phyloP scores from a whole-genome alignment of 2,797 vertebrate species.

The Scleropages formosus region DNA sequence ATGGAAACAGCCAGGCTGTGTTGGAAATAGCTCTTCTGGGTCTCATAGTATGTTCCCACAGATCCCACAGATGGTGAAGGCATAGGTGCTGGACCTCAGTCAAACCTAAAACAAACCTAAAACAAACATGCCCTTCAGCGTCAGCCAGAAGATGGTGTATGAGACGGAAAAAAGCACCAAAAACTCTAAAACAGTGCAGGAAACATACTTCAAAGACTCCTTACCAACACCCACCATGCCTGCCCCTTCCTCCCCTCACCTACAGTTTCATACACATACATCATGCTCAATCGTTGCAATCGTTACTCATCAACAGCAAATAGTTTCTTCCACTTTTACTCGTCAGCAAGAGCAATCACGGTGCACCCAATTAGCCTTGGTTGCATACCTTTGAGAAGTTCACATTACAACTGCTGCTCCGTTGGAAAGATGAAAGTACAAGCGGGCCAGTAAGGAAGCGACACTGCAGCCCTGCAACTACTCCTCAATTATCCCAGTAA shows the following conservation, averaged over 20 bases:
- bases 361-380: background rate
- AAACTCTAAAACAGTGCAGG: background rate
- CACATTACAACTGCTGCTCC: background rate
- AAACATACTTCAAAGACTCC: background rate
- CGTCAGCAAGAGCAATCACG: slow-evolving; percentile 5
- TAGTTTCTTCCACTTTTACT: background rate
- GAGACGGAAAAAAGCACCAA: background rate
- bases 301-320: too few species aligned
- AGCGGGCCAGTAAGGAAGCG: too few species aligned
- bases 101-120: slow-evolving; percentile 15
- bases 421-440: slow-evolving; percentile 8
- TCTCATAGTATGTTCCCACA: background rate
- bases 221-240: too few species aligned
- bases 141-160: background rate
- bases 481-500: background rate
- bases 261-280: too few species aligned
- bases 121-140: slow-evolving; percentile 1
- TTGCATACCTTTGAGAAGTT: background rate
- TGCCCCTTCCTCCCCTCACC: background rate
- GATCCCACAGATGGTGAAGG: background rate
- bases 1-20: background rate
- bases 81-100: background rate
- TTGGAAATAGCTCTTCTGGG: background rate
- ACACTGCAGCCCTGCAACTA: background rate
- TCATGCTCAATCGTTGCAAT: too few species aligned